phyloP scores from a whole-genome alignment of 2,797 vertebrate genomes.

The Cephalopachus bancanus region DNA sequence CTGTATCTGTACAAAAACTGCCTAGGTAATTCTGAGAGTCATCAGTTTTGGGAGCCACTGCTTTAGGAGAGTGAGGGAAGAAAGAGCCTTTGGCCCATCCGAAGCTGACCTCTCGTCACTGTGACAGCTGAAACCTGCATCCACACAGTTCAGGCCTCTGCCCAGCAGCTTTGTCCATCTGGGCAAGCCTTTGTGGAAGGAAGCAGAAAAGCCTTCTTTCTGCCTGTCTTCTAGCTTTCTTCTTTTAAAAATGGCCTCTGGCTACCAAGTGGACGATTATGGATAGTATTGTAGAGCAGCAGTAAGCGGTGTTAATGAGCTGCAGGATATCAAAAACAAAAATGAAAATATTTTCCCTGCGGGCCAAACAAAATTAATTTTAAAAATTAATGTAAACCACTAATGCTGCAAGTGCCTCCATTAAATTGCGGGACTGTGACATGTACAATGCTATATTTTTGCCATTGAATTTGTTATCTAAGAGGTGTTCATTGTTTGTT shows the following conservation, averaged over 20 bases:
- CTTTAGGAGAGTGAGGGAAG: neutral
- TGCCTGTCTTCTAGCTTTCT: constrained; percentile 18
- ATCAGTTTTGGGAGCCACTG: neutral
- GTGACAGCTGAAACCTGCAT: neutral
- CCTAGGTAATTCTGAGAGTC: neutral
- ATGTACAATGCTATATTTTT: constrained; percentile 87
- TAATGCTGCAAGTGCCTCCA: constrained; percentile 89
- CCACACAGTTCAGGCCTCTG: constrained; percentile 34
- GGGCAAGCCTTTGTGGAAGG: constrained; percentile 76
- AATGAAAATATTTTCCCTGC: constrained; percentile 88
- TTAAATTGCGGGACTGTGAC: constrained; percentile 89
- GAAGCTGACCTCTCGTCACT: neutral
- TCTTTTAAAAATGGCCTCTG: constrained; percentile 86
- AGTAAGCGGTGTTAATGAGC: constrained; percentile 89
- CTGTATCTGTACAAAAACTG: neutral
- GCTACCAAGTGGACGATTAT: constrained; percentile 88
- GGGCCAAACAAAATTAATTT: constrained; percentile 92
- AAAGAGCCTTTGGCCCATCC: constrained; percentile 7
- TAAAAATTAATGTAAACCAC: constrained; percentile 92
- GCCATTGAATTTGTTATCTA: constrained; percentile 90
- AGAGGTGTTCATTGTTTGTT: constrained; percentile 91
- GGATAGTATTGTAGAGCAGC: constrained; percentile 85
- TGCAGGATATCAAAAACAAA: constrained; percentile 89
- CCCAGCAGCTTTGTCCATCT: constrained; percentile 59
- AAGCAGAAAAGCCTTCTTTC: constrained; percentile 72